Conservation (phyloP, 2,113 vertebrate species). For the Peromyscus californicus region DNA sequence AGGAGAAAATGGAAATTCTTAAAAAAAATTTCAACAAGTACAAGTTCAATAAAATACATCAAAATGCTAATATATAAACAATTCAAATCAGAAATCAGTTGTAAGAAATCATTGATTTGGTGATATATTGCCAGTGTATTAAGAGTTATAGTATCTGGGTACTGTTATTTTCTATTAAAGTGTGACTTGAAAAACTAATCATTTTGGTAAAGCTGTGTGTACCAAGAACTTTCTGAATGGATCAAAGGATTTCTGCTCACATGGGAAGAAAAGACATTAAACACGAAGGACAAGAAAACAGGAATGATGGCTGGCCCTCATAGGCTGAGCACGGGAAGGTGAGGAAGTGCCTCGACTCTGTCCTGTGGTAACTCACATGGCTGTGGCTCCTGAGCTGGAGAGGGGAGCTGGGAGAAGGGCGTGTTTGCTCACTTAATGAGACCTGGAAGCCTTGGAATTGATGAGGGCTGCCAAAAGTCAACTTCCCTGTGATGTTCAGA, state of each 20-base stretch:
- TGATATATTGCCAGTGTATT: slow-evolving; percentile 44
- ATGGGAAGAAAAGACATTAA: slow-evolving; percentile 43
- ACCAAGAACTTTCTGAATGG: slow-evolving; percentile 43
- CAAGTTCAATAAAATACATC: slow-evolving; percentile 24
- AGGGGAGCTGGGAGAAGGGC: background rate
- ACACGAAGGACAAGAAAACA: background rate
- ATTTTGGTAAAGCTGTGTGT: slow-evolving; percentile 63
- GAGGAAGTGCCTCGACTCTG: background rate
- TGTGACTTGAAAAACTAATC: slow-evolving; percentile 56
- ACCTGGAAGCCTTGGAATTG: background rate
- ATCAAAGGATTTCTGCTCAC: slow-evolving; percentile 58
- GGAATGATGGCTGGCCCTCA: slow-evolving; percentile 5
- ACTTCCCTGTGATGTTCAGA: background rate
- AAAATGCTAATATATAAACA: slow-evolving; percentile 62
- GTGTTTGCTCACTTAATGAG: background rate
- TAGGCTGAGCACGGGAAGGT: background rate
- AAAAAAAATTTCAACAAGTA: slow-evolving; percentile 36
- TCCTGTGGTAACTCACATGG: background rate
- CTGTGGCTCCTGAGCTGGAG: background rate
- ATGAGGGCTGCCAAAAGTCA: background rate
- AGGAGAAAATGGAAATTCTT: slow-evolving; percentile 57
- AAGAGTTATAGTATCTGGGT: slow-evolving; percentile 43
- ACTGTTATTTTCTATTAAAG: slow-evolving; percentile 51
- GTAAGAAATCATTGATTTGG: slow-evolving; percentile 66
- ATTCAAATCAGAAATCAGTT: slow-evolving; percentile 12